Percentiles rank a stretch among this genome's conserved stretches.
These are phyloP conservation scores for Drosophila pandora DNA, from an alignment of 1,140 invertebrate species.

Conservation along the genomic window DNA sequence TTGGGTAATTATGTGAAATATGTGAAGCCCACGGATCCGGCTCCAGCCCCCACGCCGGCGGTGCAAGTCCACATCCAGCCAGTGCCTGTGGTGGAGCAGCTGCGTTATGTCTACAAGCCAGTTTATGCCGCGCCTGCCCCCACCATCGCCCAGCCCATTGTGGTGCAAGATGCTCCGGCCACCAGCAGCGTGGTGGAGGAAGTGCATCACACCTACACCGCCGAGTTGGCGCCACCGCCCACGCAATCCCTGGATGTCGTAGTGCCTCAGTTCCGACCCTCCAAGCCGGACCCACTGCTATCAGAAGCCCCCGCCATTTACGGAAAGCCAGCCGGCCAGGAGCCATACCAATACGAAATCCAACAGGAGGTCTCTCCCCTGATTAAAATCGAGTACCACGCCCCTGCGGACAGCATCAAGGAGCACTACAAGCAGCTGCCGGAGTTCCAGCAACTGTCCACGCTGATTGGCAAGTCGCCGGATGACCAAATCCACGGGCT, in stretches of 20 bases:
- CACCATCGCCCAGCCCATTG: constrained; percentile 62
- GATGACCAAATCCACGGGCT: constrained; percentile 81
- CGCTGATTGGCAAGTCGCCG: constrained; percentile 76
- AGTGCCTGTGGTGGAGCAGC: constrained; percentile 74
- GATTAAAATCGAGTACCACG: constrained; percentile 78
- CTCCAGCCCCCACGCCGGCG: constrained; percentile 13
- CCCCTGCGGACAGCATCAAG: constrained; percentile 57
- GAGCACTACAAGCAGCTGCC: constrained; percentile 71
- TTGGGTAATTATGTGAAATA: constrained; percentile 47
- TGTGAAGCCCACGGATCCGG: constrained; percentile 17
- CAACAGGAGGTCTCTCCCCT: constrained; percentile 43
- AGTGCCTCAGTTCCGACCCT: constrained; percentile 55
- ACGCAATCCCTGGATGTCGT: constrained; percentile 15
- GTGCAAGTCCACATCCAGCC: constrained; percentile 77
- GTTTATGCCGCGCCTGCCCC: constrained; percentile 20
- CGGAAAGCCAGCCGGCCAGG: constrained; percentile 19
- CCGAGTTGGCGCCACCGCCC: constrained; percentile 36
- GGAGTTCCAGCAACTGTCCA: constrained; percentile 73
- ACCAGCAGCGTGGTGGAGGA: constrained; percentile 27
- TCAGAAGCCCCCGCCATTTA: constrained; percentile 45
- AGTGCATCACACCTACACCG: constrained; percentile 65
- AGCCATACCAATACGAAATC: constrained; percentile 58
- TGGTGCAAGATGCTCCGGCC: constrained; percentile 55
- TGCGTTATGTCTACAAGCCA: constrained; percentile 73
- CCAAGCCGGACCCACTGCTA: constrained; percentile 67